Conservation (phyloP, 2,113 vertebrate genomes). For the Gymnobelideus leadbeateri region DNA sequence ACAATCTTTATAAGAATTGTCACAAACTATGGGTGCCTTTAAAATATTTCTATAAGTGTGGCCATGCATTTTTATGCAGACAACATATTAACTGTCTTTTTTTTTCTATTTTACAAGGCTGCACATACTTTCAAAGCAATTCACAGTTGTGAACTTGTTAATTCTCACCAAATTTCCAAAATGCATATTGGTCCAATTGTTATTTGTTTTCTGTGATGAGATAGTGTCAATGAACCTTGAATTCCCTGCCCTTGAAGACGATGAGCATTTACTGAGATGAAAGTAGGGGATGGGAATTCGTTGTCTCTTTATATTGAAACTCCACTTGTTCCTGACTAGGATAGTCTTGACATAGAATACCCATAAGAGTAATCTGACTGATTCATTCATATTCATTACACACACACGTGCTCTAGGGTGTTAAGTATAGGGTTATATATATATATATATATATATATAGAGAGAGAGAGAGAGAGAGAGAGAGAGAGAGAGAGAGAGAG, state of each 20-base stretch:
- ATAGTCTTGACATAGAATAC: not conserved
- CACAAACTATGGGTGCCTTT: constrained; percentile 45
- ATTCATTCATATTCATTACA: not conserved
- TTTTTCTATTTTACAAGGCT: constrained; percentile 20
- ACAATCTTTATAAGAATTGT: constrained; percentile 59
- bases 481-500: no score
- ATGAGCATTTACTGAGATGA: not conserved
- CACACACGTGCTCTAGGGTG: no score
- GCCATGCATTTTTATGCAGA: constrained; percentile 47
- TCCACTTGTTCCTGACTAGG: not conserved
- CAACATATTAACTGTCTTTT: constrained; percentile 37
- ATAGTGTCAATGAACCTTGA: not conserved
- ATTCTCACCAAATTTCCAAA: constrained; percentile 38
- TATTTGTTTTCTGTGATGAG: constrained; percentile 1
- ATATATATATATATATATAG: not conserved
- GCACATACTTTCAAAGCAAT: constrained; percentile 60
- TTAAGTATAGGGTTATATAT: not conserved
- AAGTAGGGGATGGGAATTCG: not conserved
- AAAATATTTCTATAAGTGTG: not conserved
- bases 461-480: no score
- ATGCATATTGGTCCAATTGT: not conserved
- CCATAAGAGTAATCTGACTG: not conserved
- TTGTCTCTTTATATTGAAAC: not conserved
- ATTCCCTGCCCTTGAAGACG: not conserved
- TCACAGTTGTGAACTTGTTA: constrained; percentile 31